phyloP scores from a whole-genome alignment of 2,113 vertebrate species.

The Protobothrops mucrosquamatus region DNA sequence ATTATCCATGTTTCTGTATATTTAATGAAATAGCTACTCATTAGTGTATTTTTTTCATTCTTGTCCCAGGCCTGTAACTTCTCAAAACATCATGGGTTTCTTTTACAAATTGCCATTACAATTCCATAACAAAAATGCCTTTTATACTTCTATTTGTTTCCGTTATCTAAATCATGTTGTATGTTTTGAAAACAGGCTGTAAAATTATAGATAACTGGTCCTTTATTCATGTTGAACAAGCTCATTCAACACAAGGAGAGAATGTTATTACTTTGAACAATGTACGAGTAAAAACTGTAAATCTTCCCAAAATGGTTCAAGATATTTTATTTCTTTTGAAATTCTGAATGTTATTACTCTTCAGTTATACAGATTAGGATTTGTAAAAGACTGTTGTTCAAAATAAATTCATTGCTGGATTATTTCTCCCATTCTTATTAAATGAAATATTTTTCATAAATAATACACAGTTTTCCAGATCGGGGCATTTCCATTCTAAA shows the following conservation, averaged over 20 bases:
- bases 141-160: neutral
- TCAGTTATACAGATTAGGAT: neutral
- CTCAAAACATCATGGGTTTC: neutral
- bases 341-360: neutral
- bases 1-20: neutral
- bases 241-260: rapidly evolving
- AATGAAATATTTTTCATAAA: neutral
- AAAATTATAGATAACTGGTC: neutral
- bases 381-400: neutral
- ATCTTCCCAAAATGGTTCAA: neutral
- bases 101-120: neutral
- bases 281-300: neutral
- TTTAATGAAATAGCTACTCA: neutral
- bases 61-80: neutral
- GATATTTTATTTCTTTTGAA: neutral
- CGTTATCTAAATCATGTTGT: rapidly evolving
- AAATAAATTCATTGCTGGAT: neutral
- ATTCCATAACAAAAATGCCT: neutral
- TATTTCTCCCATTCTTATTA: neutral
- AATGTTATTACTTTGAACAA: neutral
- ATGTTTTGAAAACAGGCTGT: neutral
- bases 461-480: neutral
- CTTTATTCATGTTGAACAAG: neutral
- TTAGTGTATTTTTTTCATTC: neutral
- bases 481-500: neutral